These are phyloP conservation scores for Oxyteleia sp. DNA, from an alignment of 2,888 invertebrate genomes.

Conservation along the genomic window DNA sequence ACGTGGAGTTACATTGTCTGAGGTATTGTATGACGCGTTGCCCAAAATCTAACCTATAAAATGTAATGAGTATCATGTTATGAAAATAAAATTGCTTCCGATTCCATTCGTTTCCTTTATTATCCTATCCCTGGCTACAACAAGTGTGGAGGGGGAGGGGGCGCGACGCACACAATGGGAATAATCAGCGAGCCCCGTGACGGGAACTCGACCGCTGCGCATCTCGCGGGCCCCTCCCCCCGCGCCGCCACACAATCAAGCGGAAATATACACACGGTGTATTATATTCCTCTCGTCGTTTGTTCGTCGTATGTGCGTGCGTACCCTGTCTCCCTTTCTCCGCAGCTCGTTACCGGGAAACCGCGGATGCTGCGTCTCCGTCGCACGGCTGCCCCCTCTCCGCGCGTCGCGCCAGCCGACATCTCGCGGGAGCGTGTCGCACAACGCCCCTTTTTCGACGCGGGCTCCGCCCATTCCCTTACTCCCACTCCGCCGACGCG, in stretches of 20 bases:
- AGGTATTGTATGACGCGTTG: background rate
- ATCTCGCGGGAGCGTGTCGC: conserved; percentile 70
- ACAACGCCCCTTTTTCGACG: conserved; percentile 83
- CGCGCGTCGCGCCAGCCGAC: conserved; percentile 57
- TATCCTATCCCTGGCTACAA: conserved; percentile 9
- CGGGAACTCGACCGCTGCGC: conserved; percentile 85
- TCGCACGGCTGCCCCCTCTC: conserved; percentile 66
- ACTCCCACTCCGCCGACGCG: conserved; percentile 70
- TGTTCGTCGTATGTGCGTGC: conserved; percentile 42
- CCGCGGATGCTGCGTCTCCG: conserved; percentile 70
- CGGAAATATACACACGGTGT: conserved; percentile 42
- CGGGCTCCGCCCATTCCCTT: conserved; percentile 79
- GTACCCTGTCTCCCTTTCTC: conserved; percentile 10
- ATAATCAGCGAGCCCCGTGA: conserved; percentile 84
- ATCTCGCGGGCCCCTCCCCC: conserved; percentile 77
- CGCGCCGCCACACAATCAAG: conserved; percentile 48
- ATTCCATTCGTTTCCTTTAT: background rate
- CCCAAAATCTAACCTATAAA: background rate
- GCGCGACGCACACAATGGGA: conserved; percentile 82
- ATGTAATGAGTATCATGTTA: background rate
- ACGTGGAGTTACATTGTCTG: background rate
- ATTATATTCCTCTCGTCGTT: conserved; percentile 70
- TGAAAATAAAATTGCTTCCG: background rate
- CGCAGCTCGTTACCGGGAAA: conserved; percentile 8
- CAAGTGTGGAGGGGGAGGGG: conserved; percentile 46